Conservation (phyloP, 2,797 vertebrate genomes). For the Ibycter americanus region DNA sequence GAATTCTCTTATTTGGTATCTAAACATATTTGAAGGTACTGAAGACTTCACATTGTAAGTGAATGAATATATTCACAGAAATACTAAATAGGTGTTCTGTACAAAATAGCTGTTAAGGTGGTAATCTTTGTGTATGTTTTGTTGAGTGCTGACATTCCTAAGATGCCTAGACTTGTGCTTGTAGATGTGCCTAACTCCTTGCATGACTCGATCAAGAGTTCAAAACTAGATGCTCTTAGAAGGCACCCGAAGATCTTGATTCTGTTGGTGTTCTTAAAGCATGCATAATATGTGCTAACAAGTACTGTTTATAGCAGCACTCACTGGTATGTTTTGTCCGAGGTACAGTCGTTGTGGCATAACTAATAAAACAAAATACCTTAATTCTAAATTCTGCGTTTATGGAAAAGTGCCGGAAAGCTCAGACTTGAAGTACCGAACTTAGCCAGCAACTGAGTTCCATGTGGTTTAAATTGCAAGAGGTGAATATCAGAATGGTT, state of each 20-base stretch:
- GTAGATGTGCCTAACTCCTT: not conserved
- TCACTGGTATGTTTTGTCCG: not conserved
- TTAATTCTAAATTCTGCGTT: not conserved
- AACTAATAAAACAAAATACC: not conserved
- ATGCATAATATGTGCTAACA: fast-evolving
- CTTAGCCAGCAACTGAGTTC: not conserved
- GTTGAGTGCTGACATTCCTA: not conserved
- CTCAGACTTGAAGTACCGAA: not conserved
- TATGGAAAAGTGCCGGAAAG: not conserved
- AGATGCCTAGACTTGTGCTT: not conserved
- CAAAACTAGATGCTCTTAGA: not conserved
- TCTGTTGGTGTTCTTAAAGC: not conserved
- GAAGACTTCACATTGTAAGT: not conserved
- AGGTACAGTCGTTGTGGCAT: not conserved
- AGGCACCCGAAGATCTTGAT: not conserved
- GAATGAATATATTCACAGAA: not conserved
- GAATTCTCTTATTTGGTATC: not conserved
- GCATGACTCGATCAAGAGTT: not conserved
- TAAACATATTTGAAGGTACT: not conserved
- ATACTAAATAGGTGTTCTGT: not conserved
- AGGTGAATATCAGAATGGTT: not conserved
- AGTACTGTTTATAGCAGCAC: not conserved
- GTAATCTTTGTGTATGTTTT: not conserved
- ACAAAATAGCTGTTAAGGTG: not conserved
- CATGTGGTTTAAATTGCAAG: not conserved